Conservation (phyloP, 2,797 vertebrate species). For the Fistularia tabacaria region DNA sequence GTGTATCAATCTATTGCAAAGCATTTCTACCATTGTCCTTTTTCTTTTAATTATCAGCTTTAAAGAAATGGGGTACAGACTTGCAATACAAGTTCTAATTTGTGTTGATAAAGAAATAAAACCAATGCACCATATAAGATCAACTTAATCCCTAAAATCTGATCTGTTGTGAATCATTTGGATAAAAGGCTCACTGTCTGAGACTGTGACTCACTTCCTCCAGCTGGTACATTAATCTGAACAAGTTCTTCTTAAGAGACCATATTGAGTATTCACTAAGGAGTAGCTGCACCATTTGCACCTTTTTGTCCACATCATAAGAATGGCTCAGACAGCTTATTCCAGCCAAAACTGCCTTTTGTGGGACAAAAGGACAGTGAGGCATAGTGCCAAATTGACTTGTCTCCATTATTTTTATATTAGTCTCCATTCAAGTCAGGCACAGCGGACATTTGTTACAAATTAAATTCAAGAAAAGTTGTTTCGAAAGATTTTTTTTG, state of each 20-base stretch:
- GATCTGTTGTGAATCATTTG: constrained; percentile 27
- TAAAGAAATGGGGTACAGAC: no score
- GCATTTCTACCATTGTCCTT: no score
- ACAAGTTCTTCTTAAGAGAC: constrained; percentile 34
- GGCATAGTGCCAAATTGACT: constrained; percentile 53
- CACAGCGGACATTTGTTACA: constrained; percentile 52
- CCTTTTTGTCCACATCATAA: constrained; percentile 31
- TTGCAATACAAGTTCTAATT: no score
- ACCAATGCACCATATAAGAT: constrained; percentile 25
- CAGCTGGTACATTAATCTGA: constrained; percentile 56
- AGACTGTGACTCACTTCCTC: constrained; percentile 41
- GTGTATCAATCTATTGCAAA: no score
- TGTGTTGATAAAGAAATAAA: background rate
- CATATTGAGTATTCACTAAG: background rate
- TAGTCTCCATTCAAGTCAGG: constrained; percentile 67
- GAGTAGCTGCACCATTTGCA: constrained; percentile 5
- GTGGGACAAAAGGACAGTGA: constrained; percentile 46
- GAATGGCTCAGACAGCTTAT: constrained; percentile 29
- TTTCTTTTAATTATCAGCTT: no score
- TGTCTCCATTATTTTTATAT: constrained; percentile 64
- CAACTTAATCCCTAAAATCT: constrained; percentile 45
- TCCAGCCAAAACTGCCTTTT: constrained; percentile 26
- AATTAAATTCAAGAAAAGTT: constrained; percentile 64
- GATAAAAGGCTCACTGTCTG: constrained; percentile 38
- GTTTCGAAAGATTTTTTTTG: no score